phyloP scores from a whole-genome alignment of 1,140 invertebrate species.

The Lordiphosa stackelbergi region DNA sequence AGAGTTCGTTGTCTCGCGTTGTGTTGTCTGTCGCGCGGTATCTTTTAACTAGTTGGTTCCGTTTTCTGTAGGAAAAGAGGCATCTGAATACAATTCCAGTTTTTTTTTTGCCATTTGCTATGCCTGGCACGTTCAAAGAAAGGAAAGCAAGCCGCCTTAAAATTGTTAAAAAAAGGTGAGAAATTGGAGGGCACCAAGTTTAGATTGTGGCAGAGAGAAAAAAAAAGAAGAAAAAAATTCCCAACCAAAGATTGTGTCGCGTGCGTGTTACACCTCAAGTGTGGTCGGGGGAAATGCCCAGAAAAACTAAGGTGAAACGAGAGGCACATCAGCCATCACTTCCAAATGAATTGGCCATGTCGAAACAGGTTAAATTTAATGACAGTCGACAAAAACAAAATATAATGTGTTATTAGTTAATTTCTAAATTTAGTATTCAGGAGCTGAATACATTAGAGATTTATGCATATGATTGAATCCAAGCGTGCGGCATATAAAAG shows the following conservation, averaged over 20 bases:
- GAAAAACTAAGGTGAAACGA: background rate
- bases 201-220: slow-evolving; percentile 14
- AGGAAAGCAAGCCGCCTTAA: slow-evolving; percentile 17
- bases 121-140: slow-evolving; percentile 36
- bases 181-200: slow-evolving; percentile 41
- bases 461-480: no score
- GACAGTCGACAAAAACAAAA: slow-evolving; percentile 32
- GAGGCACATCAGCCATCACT: background rate
- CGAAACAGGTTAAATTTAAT: slow-evolving; percentile 36
- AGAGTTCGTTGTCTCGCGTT: slow-evolving; percentile 17
- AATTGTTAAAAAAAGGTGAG: slow-evolving; percentile 42
- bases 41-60: slow-evolving; percentile 36
- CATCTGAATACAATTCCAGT: slow-evolving; percentile 23
- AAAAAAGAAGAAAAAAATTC: slow-evolving; percentile 28
- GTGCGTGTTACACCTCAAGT: slow-evolving; percentile 11
- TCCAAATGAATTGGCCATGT: slow-evolving; percentile 29
- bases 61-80: slow-evolving; percentile 32
- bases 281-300: background rate
- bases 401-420: background rate
- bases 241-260: slow-evolving; percentile 23
- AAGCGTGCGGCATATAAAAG: no score
- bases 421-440: no score
- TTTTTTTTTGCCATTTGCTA: slow-evolving; percentile 27
- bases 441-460: no score
- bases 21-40: slow-evolving; percentile 10